Percentiles rank a stretch among this genome's conserved stretches.
phyloP scores from a whole-genome alignment of 2,113 vertebrate species.

The Tretioscincus oriximinensis region DNA sequence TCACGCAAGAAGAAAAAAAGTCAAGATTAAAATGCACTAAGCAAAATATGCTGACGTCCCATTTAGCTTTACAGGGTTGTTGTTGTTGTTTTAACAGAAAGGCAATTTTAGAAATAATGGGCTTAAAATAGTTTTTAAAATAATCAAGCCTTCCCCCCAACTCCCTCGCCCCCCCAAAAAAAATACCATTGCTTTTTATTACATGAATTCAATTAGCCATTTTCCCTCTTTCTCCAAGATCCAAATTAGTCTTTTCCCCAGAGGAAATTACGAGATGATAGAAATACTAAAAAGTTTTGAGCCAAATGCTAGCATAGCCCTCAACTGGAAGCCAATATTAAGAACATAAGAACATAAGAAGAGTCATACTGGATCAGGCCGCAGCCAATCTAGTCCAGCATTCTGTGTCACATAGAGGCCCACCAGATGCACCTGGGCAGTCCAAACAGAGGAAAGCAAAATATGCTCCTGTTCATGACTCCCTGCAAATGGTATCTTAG shows the following conservation, averaged over 20 bases:
- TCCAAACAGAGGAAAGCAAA: no score
- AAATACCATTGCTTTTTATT: slow-evolving; percentile 66
- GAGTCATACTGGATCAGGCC: no score
- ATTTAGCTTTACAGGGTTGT: slow-evolving; percentile 63
- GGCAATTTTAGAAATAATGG: slow-evolving; percentile 75
- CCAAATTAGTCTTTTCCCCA: slow-evolving; percentile 49
- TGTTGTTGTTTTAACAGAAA: slow-evolving; percentile 72
- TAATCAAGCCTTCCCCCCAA: slow-evolving; percentile 19
- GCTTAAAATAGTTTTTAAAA: slow-evolving; percentile 62
- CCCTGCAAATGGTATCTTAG: no score
- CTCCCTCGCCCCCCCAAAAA: slow-evolving; percentile 61
- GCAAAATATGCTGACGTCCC: slow-evolving; percentile 60
- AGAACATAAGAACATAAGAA: no score
- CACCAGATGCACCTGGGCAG: no score
- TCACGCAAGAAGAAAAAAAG: slow-evolving; percentile 66
- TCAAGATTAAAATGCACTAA: slow-evolving; percentile 57
- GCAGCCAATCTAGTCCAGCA: no score
- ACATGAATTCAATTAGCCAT: slow-evolving; percentile 65
- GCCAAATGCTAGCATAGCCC: slow-evolving; percentile 27
- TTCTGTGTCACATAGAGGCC: no score
- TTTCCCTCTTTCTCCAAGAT: slow-evolving; percentile 56
- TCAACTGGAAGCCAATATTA: slow-evolving; percentile 53
- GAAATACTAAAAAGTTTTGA: slow-evolving; percentile 55
- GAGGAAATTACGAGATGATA: slow-evolving; percentile 58
- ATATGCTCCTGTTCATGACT: no score